These are phyloP conservation scores for Saccostrea cuccullata DNA, from an alignment of 1,140 invertebrate genomes.

Conservation along the genomic window DNA sequence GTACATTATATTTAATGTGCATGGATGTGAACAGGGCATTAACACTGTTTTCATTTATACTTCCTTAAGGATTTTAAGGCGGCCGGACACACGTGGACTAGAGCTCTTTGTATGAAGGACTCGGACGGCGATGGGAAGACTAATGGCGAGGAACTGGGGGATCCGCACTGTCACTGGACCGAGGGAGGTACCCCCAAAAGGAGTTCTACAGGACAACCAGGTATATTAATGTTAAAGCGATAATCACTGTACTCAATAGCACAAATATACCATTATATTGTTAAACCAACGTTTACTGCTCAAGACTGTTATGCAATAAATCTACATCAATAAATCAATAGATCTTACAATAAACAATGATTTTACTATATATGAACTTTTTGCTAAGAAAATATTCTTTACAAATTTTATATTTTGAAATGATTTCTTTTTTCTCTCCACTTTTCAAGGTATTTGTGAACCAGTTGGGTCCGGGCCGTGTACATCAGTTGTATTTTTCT, in stretches of 20 bases:
- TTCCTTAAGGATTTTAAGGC: neutral
- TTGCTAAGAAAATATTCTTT: neutral
- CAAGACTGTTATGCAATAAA: neutral
- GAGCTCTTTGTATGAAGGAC: slow-evolving; percentile 51
- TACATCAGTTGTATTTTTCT: neutral
- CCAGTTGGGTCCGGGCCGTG: neutral
- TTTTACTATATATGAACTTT: neutral
- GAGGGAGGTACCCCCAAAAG: slow-evolving; percentile 31
- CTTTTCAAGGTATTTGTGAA: neutral
- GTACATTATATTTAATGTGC: too few relatives aligned
- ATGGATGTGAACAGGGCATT: too few relatives aligned
- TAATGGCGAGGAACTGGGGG: slow-evolving; percentile 60
- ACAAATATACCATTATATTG: neutral
- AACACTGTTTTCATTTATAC: neutral
- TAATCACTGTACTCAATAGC: neutral
- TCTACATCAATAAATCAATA: neutral
- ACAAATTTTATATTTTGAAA: neutral
- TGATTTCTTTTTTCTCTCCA: neutral
- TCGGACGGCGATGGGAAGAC: slow-evolving; percentile 57
- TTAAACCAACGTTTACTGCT: neutral
- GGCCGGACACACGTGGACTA: slow-evolving; percentile 46
- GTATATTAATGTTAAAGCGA: neutral
- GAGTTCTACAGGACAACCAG: slow-evolving; percentile 20
- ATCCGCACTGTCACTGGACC: slow-evolving; percentile 55
- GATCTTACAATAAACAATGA: neutral